Percentiles rank a stretch among this genome's conserved stretches.
Conservation (phyloP, 2,888 invertebrate species). For the Euplexia lucipara region DNA sequence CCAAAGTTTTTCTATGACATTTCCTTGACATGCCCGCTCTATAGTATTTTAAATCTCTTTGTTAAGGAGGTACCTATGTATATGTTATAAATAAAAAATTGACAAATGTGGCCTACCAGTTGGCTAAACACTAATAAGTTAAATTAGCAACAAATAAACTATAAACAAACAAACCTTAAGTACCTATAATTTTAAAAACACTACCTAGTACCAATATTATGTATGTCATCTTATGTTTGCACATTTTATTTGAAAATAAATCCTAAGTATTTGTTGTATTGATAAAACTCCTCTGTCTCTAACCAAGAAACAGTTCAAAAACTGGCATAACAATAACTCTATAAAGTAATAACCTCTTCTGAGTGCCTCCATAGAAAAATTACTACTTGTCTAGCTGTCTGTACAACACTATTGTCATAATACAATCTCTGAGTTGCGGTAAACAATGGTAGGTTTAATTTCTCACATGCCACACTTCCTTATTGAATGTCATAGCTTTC, state of each 20-base stretch:
- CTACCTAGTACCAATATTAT: too few species aligned
- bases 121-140: too few species aligned
- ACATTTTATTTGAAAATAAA: neutral
- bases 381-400: slow-evolving; percentile 32
- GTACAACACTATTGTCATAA: slow-evolving; percentile 46
- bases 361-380: slow-evolving; percentile 32
- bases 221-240: too few species aligned
- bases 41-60: too few species aligned
- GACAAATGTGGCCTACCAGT: too few species aligned
- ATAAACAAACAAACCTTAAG: too few species aligned
- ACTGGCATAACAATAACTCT: neutral
- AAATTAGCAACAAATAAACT: too few species aligned
- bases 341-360: slow-evolving; percentile 6
- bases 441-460: slow-evolving; percentile 56
- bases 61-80: too few species aligned
- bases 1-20: too few species aligned
- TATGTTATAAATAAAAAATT: too few species aligned
- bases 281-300: neutral
- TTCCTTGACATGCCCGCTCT: too few species aligned
- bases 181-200: too few species aligned
- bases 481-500: slow-evolving; percentile 59
- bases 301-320: neutral
- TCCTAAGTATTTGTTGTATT: neutral
- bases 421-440: slow-evolving; percentile 31
- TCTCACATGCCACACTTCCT: slow-evolving; percentile 60